Evolutionary conservation across 2,797 vertebrate genomes (phyloP).

Genomic region (Pipistrellus pipistrellus): DNA sequence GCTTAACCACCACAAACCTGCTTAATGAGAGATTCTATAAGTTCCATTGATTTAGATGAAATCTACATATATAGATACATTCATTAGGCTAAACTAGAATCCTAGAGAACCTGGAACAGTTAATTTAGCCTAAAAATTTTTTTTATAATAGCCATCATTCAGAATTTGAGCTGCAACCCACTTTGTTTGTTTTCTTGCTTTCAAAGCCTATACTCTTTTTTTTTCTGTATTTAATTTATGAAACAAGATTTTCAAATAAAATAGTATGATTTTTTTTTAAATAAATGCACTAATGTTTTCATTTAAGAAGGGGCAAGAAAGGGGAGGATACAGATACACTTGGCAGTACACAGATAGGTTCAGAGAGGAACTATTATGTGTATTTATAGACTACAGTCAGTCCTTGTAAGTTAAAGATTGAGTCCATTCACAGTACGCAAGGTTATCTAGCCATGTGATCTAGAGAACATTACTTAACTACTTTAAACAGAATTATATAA

Average conservation of each 20-base stretch:
- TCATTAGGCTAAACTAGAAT: not conserved
- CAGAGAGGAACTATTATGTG: not conserved
- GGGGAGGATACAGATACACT: no score
- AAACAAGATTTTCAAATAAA: not conserved
- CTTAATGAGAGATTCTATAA: not conserved
- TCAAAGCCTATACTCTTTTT: not conserved
- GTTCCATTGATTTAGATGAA: not conserved
- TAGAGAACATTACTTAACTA: not conserved
- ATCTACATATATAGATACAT: not conserved
- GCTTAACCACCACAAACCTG: not conserved
- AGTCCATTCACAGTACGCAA: not conserved
- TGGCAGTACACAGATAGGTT: not conserved
- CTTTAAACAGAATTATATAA: constrained; percentile 15
- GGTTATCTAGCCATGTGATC: not conserved
- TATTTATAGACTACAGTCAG: not conserved
- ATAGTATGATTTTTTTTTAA: not conserved
- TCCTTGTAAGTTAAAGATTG: not conserved
- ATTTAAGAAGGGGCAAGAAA: not conserved
- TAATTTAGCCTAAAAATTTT: not conserved
- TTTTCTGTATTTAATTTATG: not conserved
- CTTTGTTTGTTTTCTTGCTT: not conserved
- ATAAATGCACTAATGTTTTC: not conserved
- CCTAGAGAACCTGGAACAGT: not conserved
- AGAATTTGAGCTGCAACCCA: not conserved
- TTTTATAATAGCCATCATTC: not conserved